These are phyloP conservation scores for Falco peregrinus DNA, from an alignment of 2,797 vertebrate species.

Conservation along the genomic window DNA sequence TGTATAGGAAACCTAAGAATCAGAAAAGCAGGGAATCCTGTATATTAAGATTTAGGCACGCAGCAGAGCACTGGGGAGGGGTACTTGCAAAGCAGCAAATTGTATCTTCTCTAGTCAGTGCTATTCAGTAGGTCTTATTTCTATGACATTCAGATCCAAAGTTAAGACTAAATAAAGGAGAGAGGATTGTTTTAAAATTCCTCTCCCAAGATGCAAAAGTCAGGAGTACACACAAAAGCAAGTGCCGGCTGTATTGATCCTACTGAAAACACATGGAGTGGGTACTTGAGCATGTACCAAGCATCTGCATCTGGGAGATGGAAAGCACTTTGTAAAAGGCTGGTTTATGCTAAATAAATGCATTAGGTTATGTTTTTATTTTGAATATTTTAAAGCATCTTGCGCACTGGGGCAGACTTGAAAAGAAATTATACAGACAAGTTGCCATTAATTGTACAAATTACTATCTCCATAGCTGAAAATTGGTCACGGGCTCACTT, in stretches of 20 bases:
- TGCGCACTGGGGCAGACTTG: neutral
- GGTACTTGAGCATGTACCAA: constrained; percentile 52
- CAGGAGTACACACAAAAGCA: constrained; percentile 48
- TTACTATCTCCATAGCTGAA: neutral
- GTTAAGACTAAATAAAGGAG: neutral
- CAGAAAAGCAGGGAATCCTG: neutral
- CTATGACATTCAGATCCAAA: neutral
- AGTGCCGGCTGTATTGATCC: constrained; percentile 35
- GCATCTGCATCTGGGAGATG: constrained; percentile 21
- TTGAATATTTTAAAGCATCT: constrained; percentile 40
- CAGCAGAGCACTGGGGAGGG: neutral
- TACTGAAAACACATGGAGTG: constrained; percentile 17
- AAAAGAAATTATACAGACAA: constrained; percentile 21
- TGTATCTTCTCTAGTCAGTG: neutral
- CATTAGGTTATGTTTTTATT: constrained; percentile 55
- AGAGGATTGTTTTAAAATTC: constrained; percentile 13
- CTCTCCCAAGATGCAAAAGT: constrained; percentile 22
- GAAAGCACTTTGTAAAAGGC: neutral
- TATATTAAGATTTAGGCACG: neutral
- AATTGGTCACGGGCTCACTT: neutral
- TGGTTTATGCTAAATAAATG: constrained; percentile 37
- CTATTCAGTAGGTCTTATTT: neutral
- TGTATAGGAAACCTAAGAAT: neutral
- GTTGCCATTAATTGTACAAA: neutral
- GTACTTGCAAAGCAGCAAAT: neutral